Evolutionary conservation across 35 echinoderm and acorn worm genomes (phyloP), one percentile per base, ranked within the genome.

Genomic region (Amphiura filiformis): DNA sequence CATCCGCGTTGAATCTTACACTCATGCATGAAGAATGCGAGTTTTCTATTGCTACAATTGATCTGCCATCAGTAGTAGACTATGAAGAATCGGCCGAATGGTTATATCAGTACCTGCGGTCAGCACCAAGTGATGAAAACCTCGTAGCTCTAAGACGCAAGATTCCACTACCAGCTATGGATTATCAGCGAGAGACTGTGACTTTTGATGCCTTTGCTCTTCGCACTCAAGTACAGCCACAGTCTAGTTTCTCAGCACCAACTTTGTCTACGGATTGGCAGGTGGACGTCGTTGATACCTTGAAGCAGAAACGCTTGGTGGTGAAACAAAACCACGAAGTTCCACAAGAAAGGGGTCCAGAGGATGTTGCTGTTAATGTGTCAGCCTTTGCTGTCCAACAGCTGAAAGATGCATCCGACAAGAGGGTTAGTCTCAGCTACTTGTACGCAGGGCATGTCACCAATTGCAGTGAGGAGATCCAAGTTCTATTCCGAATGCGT

Each of bases 1-100:
- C 93, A 15, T 76, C 86, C 56, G 90, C 96, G 32, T 85, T 98
- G 23, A 89, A 91, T 75, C 47, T 89, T 26, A 98, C 96, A 22
- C 82, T 98, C 18, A 94, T 98, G 92, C 96, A 98, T 56, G 96
- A 98, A 87, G 92, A 98, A 76, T 93, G 93, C 39, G 96, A 98
- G 61, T 94, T 94, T 41, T 93, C 86, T 26, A 76, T 94, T 0
- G 89, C 92, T 13, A 98, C 92, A 13, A 80, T 98, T 18, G 96
- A 98, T 84, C 65, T 98, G 7, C 96, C 96, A 17, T 84, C 87
- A 34, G 20, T 79, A 38, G 86, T 87, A 34, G 93, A 98, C 44
- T 77, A 70, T 39, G 87, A 94, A 39, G 92, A 98, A 38, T 94
- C 93, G 18, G 89, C 96, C 17, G 89, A 92, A 78, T 94, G 90